Evolutionary conservation across 2,113 vertebrate genomes (phyloP).

Genomic region (Aviceda subcristata): DNA sequence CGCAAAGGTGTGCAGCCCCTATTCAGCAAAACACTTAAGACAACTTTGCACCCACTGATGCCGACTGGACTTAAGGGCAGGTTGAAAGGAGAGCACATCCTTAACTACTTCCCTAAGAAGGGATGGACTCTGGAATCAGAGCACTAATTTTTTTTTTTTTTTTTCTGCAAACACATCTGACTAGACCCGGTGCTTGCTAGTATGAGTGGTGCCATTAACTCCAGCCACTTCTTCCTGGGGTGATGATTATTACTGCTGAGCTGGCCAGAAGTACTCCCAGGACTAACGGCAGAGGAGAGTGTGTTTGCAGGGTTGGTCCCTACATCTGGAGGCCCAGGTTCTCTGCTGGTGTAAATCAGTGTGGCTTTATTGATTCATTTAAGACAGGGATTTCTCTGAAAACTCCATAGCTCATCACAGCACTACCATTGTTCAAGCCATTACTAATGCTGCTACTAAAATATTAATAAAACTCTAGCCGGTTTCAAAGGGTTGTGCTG

Average conservation of each 20-base stretch:
- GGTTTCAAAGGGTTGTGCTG: constrained; percentile 3
- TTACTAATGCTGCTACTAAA: not conserved
- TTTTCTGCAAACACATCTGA: not conserved
- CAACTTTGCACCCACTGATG: not conserved
- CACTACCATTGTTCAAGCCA: not conserved
- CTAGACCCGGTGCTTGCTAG: not conserved
- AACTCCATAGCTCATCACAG: not conserved
- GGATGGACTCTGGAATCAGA: not conserved
- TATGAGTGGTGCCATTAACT: not conserved
- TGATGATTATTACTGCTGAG: not conserved
- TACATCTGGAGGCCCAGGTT: not conserved
- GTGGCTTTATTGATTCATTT: not conserved
- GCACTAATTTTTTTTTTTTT: not conserved
- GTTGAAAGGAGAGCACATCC: not conserved
- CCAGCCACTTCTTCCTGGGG: not conserved
- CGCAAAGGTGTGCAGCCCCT: fast-evolving
- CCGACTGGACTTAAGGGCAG: not conserved
- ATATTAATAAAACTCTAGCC: constrained; percentile 42
- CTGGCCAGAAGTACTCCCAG: not conserved
- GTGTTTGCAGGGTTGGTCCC: not conserved
- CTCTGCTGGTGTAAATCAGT: not conserved
- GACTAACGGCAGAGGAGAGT: not conserved
- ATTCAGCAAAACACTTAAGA: not conserved
- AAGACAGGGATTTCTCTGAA: not conserved
- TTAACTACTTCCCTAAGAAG: not conserved